Evolutionary conservation across 2,888 invertebrate species (phyloP), one percentile per base, ranked within the genome.

Genomic region (Halictus quadricinctus): DNA sequence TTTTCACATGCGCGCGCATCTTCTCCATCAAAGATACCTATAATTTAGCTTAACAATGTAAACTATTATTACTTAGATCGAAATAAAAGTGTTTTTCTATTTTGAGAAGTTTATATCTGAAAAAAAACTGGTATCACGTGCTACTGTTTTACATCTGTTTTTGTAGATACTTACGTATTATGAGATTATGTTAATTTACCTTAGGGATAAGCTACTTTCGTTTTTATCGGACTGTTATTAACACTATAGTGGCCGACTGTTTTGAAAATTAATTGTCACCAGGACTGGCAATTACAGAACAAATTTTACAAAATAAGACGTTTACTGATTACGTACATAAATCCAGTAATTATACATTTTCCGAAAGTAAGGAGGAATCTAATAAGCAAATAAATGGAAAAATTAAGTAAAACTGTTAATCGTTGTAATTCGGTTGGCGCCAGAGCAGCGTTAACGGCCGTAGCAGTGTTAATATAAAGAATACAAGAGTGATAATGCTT

Each of bases 1-100:
- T 64, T 66, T 69, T 69, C 41, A 69, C 21, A 69, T 21, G 69
- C 41, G 41, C 41, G 69, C 69, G 21, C 21, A 69, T 69, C 69
- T 18, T 21, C 69, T 6, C 69, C 41, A 21, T 41, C 21, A 1
- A 21, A 69, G 69, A 64, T 29, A 29, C 64, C 69, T 69, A 69
- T 69, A 69, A 69, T 21, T 41, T 69, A 36, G 12, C 69, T 41
- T 10, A 36, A 36, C 18, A 64, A 64, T 64, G 36, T 64, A 18
- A 64, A 64, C 64, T 64, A 64, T 64, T 64, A 64, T 15, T 64
- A 64, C 15, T 64, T 36, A 64, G 29, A 64, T 29, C 64, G 64
- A 8, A 64, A 64, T 29, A 64, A 29, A 64, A 25, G 64, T 64
- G 64, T 64, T 64, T 64, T 29, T 64, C 18, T 64, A 64, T 64